Conservation (phyloP, 2,888 invertebrate species). For the Eupithecia subfuscata region DNA sequence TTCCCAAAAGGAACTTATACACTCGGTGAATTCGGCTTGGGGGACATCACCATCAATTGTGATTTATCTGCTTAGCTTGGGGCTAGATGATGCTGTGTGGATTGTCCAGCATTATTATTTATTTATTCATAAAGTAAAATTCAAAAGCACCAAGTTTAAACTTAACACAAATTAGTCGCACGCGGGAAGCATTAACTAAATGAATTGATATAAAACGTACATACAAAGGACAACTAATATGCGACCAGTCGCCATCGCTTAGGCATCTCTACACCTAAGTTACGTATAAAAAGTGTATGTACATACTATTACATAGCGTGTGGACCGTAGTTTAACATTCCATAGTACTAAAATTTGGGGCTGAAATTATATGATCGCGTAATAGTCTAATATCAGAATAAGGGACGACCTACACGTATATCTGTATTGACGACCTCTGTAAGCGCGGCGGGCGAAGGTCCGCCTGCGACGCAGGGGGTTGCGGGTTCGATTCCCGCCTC, state of each 20-base stretch:
- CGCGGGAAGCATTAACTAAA: slow-evolving; percentile 62
- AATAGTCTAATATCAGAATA: too few species aligned
- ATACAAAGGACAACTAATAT: slow-evolving; percentile 39
- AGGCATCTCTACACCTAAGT: slow-evolving; percentile 40
- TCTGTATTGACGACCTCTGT: too few species aligned
- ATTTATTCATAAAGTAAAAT: slow-evolving; percentile 8
- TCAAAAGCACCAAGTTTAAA: slow-evolving; percentile 43
- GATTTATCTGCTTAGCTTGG: too few species aligned
- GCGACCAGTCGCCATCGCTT: slow-evolving; percentile 29
- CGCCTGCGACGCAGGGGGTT: too few species aligned
- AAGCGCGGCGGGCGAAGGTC: too few species aligned
- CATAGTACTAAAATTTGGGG: slow-evolving; percentile 30
- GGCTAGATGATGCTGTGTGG: too few species aligned
- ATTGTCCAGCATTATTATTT: too few species aligned
- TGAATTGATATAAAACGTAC: slow-evolving; percentile 56
- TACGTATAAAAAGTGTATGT: slow-evolving; percentile 61
- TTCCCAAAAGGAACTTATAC: too few species aligned
- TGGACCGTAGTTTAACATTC: slow-evolving; percentile 39
- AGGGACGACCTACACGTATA: too few species aligned
- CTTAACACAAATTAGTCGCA: slow-evolving; percentile 50
- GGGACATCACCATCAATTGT: too few species aligned
- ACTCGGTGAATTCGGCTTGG: too few species aligned
- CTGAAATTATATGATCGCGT: slow-evolving; percentile 15
- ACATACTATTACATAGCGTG: slow-evolving; percentile 56
- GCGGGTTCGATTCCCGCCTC: too few species aligned